Percentiles rank a stretch among this genome's conserved stretches.
Conservation (phyloP, 2,888 invertebrate species). For the Dryococelus australis region DNA sequence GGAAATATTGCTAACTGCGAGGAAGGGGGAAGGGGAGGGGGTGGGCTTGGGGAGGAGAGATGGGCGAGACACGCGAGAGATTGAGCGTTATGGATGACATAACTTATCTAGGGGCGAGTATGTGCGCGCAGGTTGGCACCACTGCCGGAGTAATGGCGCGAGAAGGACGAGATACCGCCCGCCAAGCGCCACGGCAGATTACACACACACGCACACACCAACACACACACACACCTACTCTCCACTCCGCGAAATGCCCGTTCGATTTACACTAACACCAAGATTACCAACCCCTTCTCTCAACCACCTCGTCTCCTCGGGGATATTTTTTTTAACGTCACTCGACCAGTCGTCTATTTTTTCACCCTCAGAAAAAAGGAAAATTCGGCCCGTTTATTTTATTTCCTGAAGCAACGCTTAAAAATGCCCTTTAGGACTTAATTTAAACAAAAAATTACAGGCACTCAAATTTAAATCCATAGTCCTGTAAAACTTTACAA, state of each 20-base stretch:
- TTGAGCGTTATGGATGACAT: constrained; percentile 42
- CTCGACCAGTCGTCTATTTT: constrained; percentile 13
- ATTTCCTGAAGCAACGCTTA: neutral
- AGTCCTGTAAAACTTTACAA: neutral
- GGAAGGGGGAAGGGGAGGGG: constrained; percentile 44
- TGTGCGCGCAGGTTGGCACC: constrained; percentile 32
- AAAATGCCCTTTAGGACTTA: neutral
- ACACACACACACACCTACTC: constrained; percentile 19
- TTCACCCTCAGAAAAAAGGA: neutral
- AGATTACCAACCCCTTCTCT: constrained; percentile 24
- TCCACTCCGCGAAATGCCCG: constrained; percentile 23
- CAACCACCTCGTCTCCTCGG: neutral
- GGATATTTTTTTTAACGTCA: constrained; percentile 22
- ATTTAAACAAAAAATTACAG: no score
- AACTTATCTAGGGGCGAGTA: constrained; percentile 34
- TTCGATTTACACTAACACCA: constrained; percentile 30
- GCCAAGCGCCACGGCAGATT: constrained; percentile 25
- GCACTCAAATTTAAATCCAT: neutral
- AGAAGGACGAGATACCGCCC: constrained; percentile 43
- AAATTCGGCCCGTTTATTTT: neutral
- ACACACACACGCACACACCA: constrained; percentile 24
- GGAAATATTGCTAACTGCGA: constrained; percentile 28
- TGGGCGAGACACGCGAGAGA: constrained; percentile 52
- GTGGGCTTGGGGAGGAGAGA: constrained; percentile 51
- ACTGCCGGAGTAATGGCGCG: constrained; percentile 45